Evolutionary conservation across 2,797 vertebrate species (phyloP), one percentile per base, ranked within the genome.

Genomic region (Macrochelys suwanniensis): DNA sequence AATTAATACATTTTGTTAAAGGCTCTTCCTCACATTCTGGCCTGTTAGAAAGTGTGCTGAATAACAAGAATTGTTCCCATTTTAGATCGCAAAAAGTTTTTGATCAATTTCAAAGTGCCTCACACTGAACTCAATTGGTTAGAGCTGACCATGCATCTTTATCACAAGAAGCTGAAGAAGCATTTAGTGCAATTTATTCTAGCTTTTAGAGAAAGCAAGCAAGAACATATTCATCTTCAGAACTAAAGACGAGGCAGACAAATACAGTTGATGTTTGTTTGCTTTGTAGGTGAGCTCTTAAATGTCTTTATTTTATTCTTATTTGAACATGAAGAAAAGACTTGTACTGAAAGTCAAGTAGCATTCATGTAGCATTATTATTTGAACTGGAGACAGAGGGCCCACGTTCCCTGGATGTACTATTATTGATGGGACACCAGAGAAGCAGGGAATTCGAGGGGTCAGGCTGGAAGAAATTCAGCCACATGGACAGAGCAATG

Each of bases 21-120:
- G 88, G 59, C 45, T 33, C 53, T 23, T 85, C n/a, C 54, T 89
- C 89, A 82, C 19, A 51, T 95, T 50, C n/a, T 94, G 25, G 80
- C 95, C 57, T 93, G n/a, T 57, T 96, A 95, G 80, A 93, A 97
- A 97, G 25, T 2, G 10, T 79, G n/a, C 4, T 59, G 31, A 85
- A 71, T 80, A 95, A 96, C 68, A 93, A 94, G 89, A 86, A 85
- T 11, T 61, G 51, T 79, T 97, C 74, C 90, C 76, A 80, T 49
- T 95, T 95, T 93, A 95, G 82, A 86, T 77, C 50, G 51, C 85
- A 96, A 95, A 95, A 88, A 94, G 47, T 77, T 94, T 97, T 92
- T 91, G 92, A 89, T 95, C 97, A 92, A 96, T 97, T 97, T 97
- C 86, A 84, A 45, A 91, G 45, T 93, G 80, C 85, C 93, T 95